Conservation (phyloP, 1,140 invertebrate genomes). For the Acromyrmex heyeri region DNA sequence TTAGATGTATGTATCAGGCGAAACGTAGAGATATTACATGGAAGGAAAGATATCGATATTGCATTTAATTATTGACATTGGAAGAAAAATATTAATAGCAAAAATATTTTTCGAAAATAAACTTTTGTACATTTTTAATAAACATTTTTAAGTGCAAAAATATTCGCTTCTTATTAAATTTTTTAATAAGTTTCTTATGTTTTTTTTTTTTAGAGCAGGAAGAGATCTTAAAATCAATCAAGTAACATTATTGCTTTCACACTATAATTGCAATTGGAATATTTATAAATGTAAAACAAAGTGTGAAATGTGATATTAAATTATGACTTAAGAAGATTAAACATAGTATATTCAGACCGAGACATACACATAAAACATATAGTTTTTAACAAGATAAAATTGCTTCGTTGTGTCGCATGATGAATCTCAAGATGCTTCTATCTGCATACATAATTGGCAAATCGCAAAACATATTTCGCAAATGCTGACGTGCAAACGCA, state of each 20-base stretch:
- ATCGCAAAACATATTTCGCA: no score
- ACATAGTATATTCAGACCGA: neutral
- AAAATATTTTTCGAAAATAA: no score
- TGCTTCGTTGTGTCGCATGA: no score
- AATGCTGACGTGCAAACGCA: no score
- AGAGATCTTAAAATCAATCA: neutral
- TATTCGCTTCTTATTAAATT: no score
- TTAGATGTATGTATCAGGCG: slow-evolving; percentile 39
- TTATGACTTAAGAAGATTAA: neutral
- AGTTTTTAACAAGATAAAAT: neutral
- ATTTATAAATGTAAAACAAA: neutral
- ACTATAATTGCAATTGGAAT: neutral
- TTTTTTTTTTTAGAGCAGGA: neutral
- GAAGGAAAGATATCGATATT: slow-evolving; percentile 7
- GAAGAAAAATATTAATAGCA: no score
- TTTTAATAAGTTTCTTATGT: no score
- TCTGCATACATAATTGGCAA: no score
- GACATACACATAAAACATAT: neutral
- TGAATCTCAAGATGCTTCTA: no score
- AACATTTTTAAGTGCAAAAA: no score
- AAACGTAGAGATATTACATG: neutral
- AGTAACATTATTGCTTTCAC: neutral
- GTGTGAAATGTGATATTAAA: neutral
- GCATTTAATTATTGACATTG: neutral
- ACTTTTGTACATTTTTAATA: no score